Evolutionary conservation across 2,797 vertebrate genomes (phyloP), one percentile per base, ranked within the genome.

Genomic region (Loriculus beryllinus): DNA sequence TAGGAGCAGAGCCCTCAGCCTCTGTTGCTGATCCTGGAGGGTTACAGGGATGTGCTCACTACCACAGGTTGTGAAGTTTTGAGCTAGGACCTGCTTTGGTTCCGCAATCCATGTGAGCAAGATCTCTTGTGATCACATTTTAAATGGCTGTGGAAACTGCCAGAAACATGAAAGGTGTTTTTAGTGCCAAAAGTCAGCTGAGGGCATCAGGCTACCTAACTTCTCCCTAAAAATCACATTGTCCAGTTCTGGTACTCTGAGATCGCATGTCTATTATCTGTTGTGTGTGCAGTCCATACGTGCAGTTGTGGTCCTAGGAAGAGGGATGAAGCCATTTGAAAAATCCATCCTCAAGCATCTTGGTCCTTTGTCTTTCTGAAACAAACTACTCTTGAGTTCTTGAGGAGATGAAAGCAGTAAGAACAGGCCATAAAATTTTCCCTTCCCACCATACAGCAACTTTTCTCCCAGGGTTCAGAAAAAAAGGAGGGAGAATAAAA

Each of bases 81-180:
- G 76, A 75, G 64, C 33, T 65, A 70, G 52, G 19, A 60, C 43
- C 9, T 60, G 56, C 60, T 63, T 40, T 1, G 6, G 25, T 35
- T 42, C 70, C 62, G 28, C 0, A 3, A n/a, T 57, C 14, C 43
- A 6, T 3, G 10, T 2, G 33, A 22, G n/a, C 2, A 80, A n/a
- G 37, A 14, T 20, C 39, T 69, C 59, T 5, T 37, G 15, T 39
- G 60, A 51, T 15, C 18, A 10, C 18, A 2, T 40, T 56, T 79
- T 37, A 14, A 70, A 60, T 2, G 20, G 25, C 31, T 29, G 28
- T 22, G 35, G 64, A 28, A 82, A 52, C 23, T 9, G 29, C 23
- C 3, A 14, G 48, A 42, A 39, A 63, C 37, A 26, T 29, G 42
- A 68, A 71, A 48, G 28, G 20, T 49, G 12, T 28, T 33, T 77